phyloP scores from a whole-genome alignment of 2,797 vertebrate genomes.

The Oreortyx pictus region DNA sequence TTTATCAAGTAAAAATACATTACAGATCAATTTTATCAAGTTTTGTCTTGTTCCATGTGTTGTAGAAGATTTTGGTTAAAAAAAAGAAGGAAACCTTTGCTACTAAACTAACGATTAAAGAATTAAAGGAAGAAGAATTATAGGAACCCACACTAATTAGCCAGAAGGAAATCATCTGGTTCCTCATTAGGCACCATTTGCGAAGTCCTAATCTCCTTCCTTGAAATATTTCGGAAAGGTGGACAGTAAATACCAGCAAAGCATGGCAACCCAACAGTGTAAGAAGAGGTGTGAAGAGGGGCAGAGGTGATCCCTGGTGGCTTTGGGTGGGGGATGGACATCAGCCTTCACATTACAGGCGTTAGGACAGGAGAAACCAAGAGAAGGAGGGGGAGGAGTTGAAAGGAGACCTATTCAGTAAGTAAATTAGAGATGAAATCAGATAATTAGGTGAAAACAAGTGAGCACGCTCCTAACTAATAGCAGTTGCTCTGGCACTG shows the following conservation, averaged over 20 bases:
- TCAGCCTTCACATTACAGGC: neutral
- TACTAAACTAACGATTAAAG: neutral
- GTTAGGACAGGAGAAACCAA: neutral
- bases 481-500: neutral
- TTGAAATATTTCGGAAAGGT: neutral
- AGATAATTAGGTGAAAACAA: neutral
- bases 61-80: neutral
- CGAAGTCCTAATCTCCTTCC: neutral
- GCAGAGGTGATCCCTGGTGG: neutral
- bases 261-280: neutral
- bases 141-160: neutral
- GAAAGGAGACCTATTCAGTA: neutral
- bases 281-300: neutral
- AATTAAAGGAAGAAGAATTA: neutral
- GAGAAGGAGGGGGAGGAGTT: neutral
- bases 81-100: neutral
- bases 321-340: neutral
- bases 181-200: neutral
- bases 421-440: neutral
- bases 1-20: slow-evolving; percentile 41
- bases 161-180: neutral
- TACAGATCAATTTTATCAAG: slow-evolving; percentile 35
- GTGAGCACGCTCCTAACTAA: neutral
- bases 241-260: neutral
- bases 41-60: neutral